Base-by-base conservation (phyloP, 2,113 vertebrate genomes). In the Myotis yumanensis region DNA sequence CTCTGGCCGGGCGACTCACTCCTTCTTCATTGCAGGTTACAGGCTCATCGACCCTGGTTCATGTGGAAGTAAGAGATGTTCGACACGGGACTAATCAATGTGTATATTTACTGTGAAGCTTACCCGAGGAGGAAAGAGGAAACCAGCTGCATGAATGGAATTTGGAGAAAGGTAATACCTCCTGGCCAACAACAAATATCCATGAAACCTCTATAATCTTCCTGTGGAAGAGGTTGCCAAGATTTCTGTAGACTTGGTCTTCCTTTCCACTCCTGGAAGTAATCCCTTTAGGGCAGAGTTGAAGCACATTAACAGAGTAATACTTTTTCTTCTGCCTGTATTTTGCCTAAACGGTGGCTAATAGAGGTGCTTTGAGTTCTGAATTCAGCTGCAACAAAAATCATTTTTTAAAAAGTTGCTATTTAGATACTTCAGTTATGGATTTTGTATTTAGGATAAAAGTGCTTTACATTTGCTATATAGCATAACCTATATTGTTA, bases 251-350 rank as follows among this genome's bases (percentile, higher is more conserved):
- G 59, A 85, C 28, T 48, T 7, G 11, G 52, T 90, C 77, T 89
- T 95, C 89, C 84, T 94, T 82, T 93, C 54, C 52, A 82, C 17
- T 91, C 62, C 66, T 90, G 64, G 90, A 96, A 92, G 57, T 15
- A 81, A 85, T 85, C 73, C 72, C 81, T 73, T 72, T n/a, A 88
- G 88, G 92, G 88, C 76, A 93, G 77, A 96, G 88, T 23, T 84
- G 88, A 95, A 68, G 71, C 76, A 76, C 11, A 11, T 57, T 43
- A 82, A 48, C 72, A 43, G 54, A 91, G 66, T 51, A 73, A 82
- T 48, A 86, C 30, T 71, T 89, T 64, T 46, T 83, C 82, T 96
- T 95, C 83, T 93, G 71, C 32, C 46, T 84, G 12, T 91, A 30
- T 79, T 88, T 76, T 73, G 25, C 64, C 57, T 84, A 87, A 66